Evolutionary conservation across 2,888 invertebrate species (phyloP).

Genomic region (Pyrocoelia pectoralis): DNA sequence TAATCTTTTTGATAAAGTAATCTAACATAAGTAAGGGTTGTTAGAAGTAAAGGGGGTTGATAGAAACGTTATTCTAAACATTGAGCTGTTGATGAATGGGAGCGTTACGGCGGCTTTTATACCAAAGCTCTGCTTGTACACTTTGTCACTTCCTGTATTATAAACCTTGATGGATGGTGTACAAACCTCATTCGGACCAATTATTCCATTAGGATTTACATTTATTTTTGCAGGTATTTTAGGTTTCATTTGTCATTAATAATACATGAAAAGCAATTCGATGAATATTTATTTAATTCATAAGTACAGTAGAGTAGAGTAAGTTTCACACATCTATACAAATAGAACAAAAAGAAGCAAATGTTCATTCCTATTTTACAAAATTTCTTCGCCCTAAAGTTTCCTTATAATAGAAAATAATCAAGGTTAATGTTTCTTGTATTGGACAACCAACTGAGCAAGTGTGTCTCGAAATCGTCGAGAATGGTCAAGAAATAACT

Average conservation of each 20-base stretch:
- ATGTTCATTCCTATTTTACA: too few species aligned
- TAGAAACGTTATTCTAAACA: constrained; percentile 52
- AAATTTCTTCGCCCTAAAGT: too few species aligned
- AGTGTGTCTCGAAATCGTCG: too few species aligned
- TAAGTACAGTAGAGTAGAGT: too few species aligned
- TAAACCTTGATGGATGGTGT: constrained; percentile 57
- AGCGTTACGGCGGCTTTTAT: constrained; percentile 52
- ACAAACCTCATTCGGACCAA: constrained; percentile 53
- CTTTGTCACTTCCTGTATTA: constrained; percentile 57
- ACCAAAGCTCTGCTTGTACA: constrained; percentile 55
- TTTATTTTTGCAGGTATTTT: too few species aligned
- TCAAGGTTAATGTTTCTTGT: too few species aligned
- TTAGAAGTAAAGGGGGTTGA: constrained; percentile 44
- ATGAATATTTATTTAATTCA: too few species aligned
- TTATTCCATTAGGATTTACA: constrained; percentile 51
- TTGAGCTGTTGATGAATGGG: constrained; percentile 56
- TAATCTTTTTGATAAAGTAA: constrained; percentile 49
- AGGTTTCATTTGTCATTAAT: background rate
- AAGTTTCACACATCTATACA: too few species aligned
- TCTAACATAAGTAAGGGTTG: constrained; percentile 49
- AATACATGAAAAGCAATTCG: background rate
- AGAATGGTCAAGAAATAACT: too few species aligned
- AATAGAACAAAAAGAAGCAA: too few species aligned
- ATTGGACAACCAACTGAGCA: too few species aligned
- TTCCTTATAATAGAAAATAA: too few species aligned